phyloP scores from a whole-genome alignment of 2,797 vertebrate genomes.

The Sebastes aleutianus region DNA sequence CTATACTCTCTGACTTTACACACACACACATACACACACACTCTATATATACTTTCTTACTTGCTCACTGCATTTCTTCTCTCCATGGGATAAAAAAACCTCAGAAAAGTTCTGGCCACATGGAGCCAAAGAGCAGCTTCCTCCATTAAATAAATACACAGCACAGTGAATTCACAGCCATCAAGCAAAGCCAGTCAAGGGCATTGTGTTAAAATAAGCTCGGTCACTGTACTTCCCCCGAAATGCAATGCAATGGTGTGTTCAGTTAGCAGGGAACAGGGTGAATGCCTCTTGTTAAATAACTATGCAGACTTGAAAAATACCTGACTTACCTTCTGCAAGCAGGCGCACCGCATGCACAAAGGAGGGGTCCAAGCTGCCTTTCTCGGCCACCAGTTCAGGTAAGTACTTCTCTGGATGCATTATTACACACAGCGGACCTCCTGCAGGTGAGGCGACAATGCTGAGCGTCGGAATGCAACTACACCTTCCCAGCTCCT shows the following conservation, averaged over 20 bases:
- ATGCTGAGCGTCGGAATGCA: conserved; percentile 63
- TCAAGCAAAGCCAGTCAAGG: conserved; percentile 21
- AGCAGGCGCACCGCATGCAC: conserved; percentile 93
- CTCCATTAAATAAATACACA: neutral
- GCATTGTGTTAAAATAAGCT: neutral
- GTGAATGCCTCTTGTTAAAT: neutral
- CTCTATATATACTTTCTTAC: conserved; percentile 22
- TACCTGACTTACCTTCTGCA: conserved; percentile 87
- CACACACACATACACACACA: neutral
- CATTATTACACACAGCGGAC: conserved; percentile 78
- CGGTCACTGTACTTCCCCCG: neutral
- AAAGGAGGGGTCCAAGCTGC: conserved; percentile 91
- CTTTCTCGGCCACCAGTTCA: conserved; percentile 95
- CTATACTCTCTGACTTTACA: neutral
- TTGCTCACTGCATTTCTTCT: neutral
- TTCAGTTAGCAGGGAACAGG: neutral
- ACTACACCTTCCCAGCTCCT: conserved; percentile 42
- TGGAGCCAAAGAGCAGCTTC: neutral
- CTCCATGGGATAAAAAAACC: neutral
- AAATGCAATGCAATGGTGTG: conserved; percentile 4
- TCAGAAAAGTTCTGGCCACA: conserved; percentile 51
- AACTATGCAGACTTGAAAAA: neutral
- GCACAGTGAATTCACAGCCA: neutral
- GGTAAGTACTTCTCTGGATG: conserved; percentile 94
- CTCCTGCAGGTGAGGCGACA: conserved; percentile 76